These are phyloP conservation scores for Mastomys coucha DNA, from an alignment of 2,113 vertebrate genomes.

Conservation along the genomic window DNA sequence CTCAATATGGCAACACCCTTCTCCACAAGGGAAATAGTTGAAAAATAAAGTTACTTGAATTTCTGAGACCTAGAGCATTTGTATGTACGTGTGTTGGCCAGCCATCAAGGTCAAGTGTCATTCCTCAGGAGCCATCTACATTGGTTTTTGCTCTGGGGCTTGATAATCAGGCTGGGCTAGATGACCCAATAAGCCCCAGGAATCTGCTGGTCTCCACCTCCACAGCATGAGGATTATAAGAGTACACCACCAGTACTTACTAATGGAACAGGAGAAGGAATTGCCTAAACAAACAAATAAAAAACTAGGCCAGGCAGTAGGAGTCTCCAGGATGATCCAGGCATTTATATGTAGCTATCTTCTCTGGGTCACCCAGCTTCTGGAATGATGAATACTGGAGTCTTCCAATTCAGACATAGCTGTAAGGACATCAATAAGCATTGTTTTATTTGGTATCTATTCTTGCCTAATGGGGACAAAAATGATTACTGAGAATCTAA, in stretches of 20 bases:
- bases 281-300: neutral
- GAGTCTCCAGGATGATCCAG: slow-evolving; percentile 32
- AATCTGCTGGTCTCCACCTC: neutral
- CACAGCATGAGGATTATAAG: neutral
- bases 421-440: slow-evolving; percentile 75
- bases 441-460: slow-evolving; percentile 73
- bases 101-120: neutral
- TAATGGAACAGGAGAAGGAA: slow-evolving; percentile 51
- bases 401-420: slow-evolving; percentile 69
- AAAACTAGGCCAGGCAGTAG: neutral
- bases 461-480: slow-evolving; percentile 79
- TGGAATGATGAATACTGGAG: slow-evolving; percentile 63
- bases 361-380: slow-evolving; percentile 43
- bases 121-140: neutral
- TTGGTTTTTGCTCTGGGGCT: neutral
- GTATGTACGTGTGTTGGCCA: neutral
- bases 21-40: slow-evolving; percentile 6
- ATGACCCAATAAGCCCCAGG: neutral
- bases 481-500: slow-evolving; percentile 79
- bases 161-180: neutral
- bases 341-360: slow-evolving; percentile 63
- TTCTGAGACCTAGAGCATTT: neutral
- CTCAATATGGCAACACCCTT: neutral
- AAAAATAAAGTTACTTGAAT: slow-evolving; percentile 51
- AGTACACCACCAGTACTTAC: neutral